A percentile compares a stretch with the other conserved stretches of the same genome.
These are phyloP conservation scores for Neelides sp. DNA, from an alignment of 1,140 invertebrate species.

Conservation along the genomic window DNA sequence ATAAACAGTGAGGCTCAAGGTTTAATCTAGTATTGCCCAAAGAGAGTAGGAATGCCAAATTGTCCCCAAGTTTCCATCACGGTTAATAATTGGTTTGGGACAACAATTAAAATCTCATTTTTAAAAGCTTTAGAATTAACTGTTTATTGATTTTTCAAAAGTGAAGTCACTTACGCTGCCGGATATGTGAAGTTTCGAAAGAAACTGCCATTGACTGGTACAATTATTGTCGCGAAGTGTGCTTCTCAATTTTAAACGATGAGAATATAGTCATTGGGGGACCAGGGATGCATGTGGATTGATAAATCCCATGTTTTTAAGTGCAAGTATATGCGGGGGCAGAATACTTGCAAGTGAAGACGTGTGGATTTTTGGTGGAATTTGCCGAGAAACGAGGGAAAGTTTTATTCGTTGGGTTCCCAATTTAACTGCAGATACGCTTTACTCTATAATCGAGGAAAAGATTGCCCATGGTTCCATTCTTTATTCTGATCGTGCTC, in stretches of 20 bases:
- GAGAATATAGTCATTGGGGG: constrained; percentile 13
- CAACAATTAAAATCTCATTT: too few species aligned
- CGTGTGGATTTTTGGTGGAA: constrained; percentile 22
- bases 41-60: too few species aligned
- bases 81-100: too few species aligned
- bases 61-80: too few species aligned
- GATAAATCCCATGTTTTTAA: constrained; percentile 16
- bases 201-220: constrained; percentile 11
- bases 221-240: constrained; percentile 7
- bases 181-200: background rate
- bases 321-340: constrained; percentile 16
- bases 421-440: constrained; percentile 1
- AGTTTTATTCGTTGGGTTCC: constrained; percentile 13
- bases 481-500: constrained; percentile 7
- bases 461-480: constrained; percentile 5
- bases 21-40: too few species aligned
- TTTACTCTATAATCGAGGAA: constrained; percentile 9
- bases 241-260: background rate
- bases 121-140: background rate
- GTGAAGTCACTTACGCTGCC: background rate
- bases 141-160: background rate
- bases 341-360: constrained; percentile 9
- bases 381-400: constrained; percentile 17
- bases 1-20: too few species aligned
- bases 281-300: constrained; percentile 3